A percentile compares a stretch with the other conserved stretches of the same genome.
Conservation (phyloP, 2,113 vertebrate genomes). For the Narcine bancroftii region DNA sequence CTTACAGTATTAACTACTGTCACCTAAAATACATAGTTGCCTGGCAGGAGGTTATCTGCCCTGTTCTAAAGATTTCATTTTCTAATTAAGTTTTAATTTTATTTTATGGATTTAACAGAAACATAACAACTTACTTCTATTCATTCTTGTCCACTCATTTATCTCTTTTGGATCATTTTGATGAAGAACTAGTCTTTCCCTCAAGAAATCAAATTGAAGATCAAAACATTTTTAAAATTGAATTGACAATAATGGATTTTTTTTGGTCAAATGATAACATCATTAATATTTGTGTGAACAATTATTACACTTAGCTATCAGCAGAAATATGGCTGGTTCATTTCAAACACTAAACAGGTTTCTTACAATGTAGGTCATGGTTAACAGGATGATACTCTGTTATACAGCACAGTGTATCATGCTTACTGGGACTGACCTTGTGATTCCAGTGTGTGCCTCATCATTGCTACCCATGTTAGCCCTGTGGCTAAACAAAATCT, state of each 20-base stretch:
- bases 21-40: neutral
- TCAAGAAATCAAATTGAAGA: slow-evolving; percentile 22
- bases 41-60: neutral
- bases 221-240: slow-evolving; percentile 26
- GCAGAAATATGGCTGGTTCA: neutral
- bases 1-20: neutral
- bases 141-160: neutral
- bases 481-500: too few species aligned
- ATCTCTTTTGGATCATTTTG: neutral
- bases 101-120: neutral
- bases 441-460: too few species aligned
- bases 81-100: neutral
- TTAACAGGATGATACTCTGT: neutral
- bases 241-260: neutral
- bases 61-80: neutral
- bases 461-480: too few species aligned
- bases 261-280: neutral
- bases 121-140: neutral
- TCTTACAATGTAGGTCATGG: neutral
- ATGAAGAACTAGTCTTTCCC: neutral
- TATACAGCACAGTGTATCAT: too few species aligned
- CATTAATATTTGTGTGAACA: slow-evolving; percentile 24
- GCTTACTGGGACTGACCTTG: too few species aligned
- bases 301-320: neutral
- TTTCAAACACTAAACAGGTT: neutral